These are phyloP conservation scores for Rana temporaria DNA, from an alignment of 2,113 vertebrate genomes.

Conservation along the genomic window DNA sequence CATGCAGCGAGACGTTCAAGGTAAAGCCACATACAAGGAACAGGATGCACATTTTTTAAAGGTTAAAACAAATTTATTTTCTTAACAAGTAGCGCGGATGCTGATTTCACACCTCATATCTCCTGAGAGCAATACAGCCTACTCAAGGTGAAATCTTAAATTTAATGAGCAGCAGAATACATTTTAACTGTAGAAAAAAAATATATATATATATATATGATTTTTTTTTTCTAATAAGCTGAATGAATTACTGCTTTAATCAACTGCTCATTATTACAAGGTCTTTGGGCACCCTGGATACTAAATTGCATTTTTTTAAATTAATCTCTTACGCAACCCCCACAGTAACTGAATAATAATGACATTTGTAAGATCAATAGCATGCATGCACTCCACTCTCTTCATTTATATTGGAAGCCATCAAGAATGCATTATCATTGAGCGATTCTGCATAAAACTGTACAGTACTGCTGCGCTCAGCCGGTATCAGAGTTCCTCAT, in stretches of 20 bases:
- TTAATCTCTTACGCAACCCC: slow-evolving; percentile 32
- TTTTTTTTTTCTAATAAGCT: slow-evolving; percentile 36
- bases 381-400: neutral
- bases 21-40: slow-evolving; percentile 17
- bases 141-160: slow-evolving; percentile 44
- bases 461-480: neutral
- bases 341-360: slow-evolving; percentile 43
- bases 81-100: slow-evolving; percentile 34
- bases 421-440: slow-evolving; percentile 24
- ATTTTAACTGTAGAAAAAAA: slow-evolving; percentile 25
- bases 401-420: slow-evolving; percentile 10
- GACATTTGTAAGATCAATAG: slow-evolving; percentile 38
- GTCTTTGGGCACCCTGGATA: slow-evolving; percentile 14
- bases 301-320: slow-evolving; percentile 48
- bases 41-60: slow-evolving; percentile 35
- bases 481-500: neutral
- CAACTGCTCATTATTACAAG: slow-evolving; percentile 4
- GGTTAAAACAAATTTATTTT: slow-evolving; percentile 48
- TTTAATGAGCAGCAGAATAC: slow-evolving; percentile 46
- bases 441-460: neutral
- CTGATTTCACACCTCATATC: slow-evolving; percentile 54
- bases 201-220: slow-evolving; percentile 11
- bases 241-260: slow-evolving; percentile 35
- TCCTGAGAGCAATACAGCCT: slow-evolving; percentile 34
- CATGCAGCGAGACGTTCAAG: slow-evolving; percentile 15